phyloP scores from a whole-genome alignment of 2,797 vertebrate genomes.

The Lepus townsendii region DNA sequence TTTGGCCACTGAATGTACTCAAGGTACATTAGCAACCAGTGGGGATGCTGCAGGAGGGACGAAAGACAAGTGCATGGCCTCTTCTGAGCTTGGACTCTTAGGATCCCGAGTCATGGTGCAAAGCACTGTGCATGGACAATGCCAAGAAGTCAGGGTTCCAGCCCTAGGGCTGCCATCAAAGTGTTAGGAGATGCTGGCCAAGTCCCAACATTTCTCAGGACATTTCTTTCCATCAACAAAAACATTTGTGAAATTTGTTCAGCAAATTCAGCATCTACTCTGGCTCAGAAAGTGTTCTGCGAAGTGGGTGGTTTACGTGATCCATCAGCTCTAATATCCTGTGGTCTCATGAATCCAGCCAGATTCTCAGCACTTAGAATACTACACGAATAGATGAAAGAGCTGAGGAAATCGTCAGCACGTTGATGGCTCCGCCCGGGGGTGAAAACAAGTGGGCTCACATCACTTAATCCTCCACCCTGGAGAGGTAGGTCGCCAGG shows the following conservation, averaged over 20 bases:
- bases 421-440: neutral
- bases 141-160: neutral
- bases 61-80: neutral
- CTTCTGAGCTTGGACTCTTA: neutral
- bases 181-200: neutral
- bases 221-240: neutral
- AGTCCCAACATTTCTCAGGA: neutral
- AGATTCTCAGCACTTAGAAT: neutral
- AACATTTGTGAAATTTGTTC: neutral
- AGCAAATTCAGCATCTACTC: neutral
- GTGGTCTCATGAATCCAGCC: neutral
- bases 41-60: neutral
- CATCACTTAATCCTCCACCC: fast-evolving
- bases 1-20: neutral
- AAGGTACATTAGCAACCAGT: neutral
- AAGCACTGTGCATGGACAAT: neutral
- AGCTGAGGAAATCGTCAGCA: neutral
- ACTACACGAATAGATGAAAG: neutral
- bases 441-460: neutral
- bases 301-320: neutral
- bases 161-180: neutral
- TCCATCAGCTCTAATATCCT: neutral
- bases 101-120: neutral
- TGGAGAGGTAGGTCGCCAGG: fast-evolving
- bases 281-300: neutral